Percentiles rank a stretch among this genome's conserved stretches.
Evolutionary conservation across 2,888 invertebrate species (phyloP).

Genomic region (Meteorus colon): DNA sequence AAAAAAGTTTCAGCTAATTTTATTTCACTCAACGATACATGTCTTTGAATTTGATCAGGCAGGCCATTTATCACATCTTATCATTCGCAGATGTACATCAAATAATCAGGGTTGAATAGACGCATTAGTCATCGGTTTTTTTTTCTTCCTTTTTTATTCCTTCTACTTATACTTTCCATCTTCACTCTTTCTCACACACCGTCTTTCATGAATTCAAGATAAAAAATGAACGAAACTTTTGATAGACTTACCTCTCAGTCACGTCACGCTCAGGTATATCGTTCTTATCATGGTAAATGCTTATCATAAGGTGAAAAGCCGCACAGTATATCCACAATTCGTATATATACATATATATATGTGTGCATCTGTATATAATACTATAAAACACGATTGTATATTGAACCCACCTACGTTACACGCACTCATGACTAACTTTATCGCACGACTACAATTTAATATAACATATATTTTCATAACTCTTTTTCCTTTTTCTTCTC

Average conservation of each 20-base stretch:
- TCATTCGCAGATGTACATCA: constrained; percentile 24
- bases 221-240: constrained; percentile 18
- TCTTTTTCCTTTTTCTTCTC: neutral
- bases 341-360: neutral
- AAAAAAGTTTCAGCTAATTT: neutral
- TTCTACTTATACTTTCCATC: neutral
- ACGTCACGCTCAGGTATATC: constrained; percentile 37
- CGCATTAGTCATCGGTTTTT: constrained; percentile 32
- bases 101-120: constrained; percentile 27
- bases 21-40: constrained; percentile 21
- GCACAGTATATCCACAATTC: neutral
- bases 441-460: constrained; percentile 36
- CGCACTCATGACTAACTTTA: constrained; percentile 16
- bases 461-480: neutral
- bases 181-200: neutral
- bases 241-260: constrained; percentile 3
- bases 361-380: neutral
- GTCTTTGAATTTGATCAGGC: constrained; percentile 11
- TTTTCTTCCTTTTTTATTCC: constrained; percentile 1
- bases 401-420: constrained; percentile 27
- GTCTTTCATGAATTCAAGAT: constrained; percentile 16
- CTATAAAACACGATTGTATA: constrained; percentile 25
- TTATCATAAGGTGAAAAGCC: constrained; percentile 19
- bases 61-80: constrained; percentile 26
- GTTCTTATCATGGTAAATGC: constrained; percentile 32